These are phyloP conservation scores for Heteromyza rotundicornis DNA, from an alignment of 2,888 invertebrate species.

Conservation along the genomic window DNA sequence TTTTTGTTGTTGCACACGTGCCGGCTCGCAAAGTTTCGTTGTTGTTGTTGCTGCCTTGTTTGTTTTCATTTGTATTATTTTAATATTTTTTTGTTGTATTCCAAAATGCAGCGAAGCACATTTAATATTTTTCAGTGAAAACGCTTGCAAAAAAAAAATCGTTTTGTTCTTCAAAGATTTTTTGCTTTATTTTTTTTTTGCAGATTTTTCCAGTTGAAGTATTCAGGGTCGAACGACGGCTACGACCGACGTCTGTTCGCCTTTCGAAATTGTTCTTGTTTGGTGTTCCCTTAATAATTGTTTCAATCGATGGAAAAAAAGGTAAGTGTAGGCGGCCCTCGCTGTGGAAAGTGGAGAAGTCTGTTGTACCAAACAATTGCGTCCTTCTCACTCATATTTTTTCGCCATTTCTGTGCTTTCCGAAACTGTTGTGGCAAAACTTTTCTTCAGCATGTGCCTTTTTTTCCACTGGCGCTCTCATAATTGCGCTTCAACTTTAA, in stretches of 20 bases:
- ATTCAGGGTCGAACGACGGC: neutral
- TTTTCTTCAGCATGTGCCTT: neutral
- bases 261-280: neutral
- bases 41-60: neutral
- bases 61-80: neutral
- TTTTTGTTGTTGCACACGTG: neutral
- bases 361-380: neutral
- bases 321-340: neutral
- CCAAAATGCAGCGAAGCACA: neutral
- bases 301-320: neutral
- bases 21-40: neutral
- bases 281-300: neutral
- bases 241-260: neutral
- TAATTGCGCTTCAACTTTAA: conserved; percentile 1
- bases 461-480: neutral
- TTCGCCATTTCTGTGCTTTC: neutral
- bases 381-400: neutral
- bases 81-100: neutral
- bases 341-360: neutral
- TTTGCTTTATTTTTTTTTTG: neutral
- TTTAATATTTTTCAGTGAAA: neutral
- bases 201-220: conserved; percentile 1
- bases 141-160: neutral
- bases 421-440: neutral
- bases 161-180: neutral